Evolutionary conservation across 2,888 invertebrate species (phyloP).

Genomic region (Tetragonula carbonaria): DNA sequence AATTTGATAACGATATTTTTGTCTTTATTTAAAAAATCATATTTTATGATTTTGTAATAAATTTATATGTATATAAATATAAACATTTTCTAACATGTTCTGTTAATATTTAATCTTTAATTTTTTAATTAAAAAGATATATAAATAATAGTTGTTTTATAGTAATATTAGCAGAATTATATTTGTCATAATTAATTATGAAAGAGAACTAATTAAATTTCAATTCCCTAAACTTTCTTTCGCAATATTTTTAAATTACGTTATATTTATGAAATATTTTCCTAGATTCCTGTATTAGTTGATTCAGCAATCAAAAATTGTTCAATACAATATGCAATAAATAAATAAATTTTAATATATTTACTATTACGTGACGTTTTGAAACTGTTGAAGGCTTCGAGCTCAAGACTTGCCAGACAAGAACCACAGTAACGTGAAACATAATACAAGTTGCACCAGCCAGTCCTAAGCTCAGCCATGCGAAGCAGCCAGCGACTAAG

Average conservation of each 20-base stretch:
- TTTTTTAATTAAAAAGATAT: neutral
- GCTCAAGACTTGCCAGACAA: constrained; percentile 77
- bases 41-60: neutral
- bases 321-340: constrained; percentile 1
- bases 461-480: constrained; percentile 81
- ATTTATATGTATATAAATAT: neutral
- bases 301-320: neutral
- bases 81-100: neutral
- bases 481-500: constrained; percentile 80
- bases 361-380: constrained; percentile 66
- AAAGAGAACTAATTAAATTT: neutral
- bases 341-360: constrained; percentile 53
- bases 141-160: neutral
- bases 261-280: neutral
- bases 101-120: neutral
- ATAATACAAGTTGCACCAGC: constrained; percentile 84
- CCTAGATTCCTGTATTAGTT: neutral
- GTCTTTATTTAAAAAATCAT: constrained; percentile 5
- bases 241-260: neutral
- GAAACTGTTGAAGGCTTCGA: constrained; percentile 66
- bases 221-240: too few species aligned
- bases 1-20: neutral
- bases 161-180: neutral
- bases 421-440: constrained; percentile 83
- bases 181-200: neutral